phyloP scores from a whole-genome alignment of 2,888 invertebrate species.

The Malachius bipustulatus region DNA sequence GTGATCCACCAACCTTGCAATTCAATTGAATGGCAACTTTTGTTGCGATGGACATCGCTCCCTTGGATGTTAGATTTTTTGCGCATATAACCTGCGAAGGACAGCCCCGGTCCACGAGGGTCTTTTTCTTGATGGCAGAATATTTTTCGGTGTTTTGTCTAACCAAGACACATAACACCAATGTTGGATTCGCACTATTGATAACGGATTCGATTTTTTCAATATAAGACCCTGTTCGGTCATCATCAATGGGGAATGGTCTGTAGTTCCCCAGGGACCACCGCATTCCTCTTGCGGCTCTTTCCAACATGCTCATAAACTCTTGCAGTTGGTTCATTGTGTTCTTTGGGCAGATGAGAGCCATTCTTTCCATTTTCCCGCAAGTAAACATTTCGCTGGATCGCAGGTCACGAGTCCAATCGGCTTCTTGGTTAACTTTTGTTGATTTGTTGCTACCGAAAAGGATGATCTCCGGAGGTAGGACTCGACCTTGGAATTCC shows the following conservation, averaged over 20 bases:
- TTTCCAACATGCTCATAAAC: slow-evolving; percentile 37
- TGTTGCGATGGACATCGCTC: no score
- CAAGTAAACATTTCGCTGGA: slow-evolving; percentile 36
- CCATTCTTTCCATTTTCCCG: slow-evolving; percentile 37
- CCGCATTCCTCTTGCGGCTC: slow-evolving; percentile 38
- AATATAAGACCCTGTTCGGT: slow-evolving; percentile 48
- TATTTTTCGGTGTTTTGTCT: slow-evolving; percentile 64
- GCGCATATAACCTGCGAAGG: slow-evolving; percentile 64
- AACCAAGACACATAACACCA: slow-evolving; percentile 56
- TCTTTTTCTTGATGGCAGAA: slow-evolving; percentile 78
- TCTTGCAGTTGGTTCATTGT: slow-evolving; percentile 29
- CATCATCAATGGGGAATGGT: slow-evolving; percentile 40
- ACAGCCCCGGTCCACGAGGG: slow-evolving; percentile 60
- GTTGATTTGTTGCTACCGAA: slow-evolving; percentile 21
- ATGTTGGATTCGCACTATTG: slow-evolving; percentile 42
- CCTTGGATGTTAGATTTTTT: no score
- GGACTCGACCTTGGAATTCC: slow-evolving; percentile 49
- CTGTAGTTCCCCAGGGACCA: slow-evolving; percentile 11
- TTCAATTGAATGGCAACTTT: slow-evolving; percentile 83
- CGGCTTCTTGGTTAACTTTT: slow-evolving; percentile 47
- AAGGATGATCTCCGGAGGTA: slow-evolving; percentile 52
- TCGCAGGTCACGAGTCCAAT: slow-evolving; percentile 66
- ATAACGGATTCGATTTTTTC: slow-evolving; percentile 47
- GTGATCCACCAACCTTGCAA: slow-evolving; percentile 84
- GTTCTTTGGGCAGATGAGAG: slow-evolving; percentile 39